These are phyloP conservation scores for Petrophora chlorosata DNA, from an alignment of 2,888 invertebrate genomes.

Conservation along the genomic window DNA sequence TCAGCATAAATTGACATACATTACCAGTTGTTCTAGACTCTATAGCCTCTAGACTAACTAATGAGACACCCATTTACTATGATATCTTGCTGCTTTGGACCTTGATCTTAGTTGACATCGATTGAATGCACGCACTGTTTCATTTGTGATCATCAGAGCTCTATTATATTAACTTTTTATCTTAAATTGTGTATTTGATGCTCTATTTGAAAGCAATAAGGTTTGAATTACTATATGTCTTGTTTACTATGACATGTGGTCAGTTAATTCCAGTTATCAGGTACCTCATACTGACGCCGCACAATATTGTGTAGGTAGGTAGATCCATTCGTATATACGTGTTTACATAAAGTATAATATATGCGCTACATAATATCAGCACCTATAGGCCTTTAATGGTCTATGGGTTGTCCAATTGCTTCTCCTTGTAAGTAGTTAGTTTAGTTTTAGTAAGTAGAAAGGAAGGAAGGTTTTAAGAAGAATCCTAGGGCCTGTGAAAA, in stretches of 20 bases:
- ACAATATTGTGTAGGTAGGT: no score
- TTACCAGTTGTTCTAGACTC: no score
- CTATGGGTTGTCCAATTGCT: no score
- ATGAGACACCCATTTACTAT: conserved; percentile 7
- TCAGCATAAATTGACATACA: no score
- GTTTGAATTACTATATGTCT: neutral
- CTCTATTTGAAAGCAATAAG: conserved; percentile 2
- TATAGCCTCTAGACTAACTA: neutral
- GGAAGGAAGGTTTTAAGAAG: no score
- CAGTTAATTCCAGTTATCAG: conserved; percentile 1
- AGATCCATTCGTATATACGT: no score
- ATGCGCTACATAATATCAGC: no score
- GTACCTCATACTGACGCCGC: neutral
- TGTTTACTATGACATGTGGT: neutral
- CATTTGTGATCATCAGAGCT: conserved; percentile 25
- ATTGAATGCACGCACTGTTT: conserved; percentile 31
- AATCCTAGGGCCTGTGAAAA: no score
- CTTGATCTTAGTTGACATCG: conserved; percentile 49
- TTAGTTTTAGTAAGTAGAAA: no score
- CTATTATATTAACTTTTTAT: neutral
- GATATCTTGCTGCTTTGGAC: conserved; percentile 26
- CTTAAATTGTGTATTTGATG: neutral
- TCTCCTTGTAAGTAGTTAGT: no score
- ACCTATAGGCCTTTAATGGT: no score
- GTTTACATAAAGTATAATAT: no score